Percentiles rank a stretch among this genome's conserved stretches.
Evolutionary conservation across 2,797 vertebrate genomes (phyloP).

Genomic region (Chrysocyon brachyurus): DNA sequence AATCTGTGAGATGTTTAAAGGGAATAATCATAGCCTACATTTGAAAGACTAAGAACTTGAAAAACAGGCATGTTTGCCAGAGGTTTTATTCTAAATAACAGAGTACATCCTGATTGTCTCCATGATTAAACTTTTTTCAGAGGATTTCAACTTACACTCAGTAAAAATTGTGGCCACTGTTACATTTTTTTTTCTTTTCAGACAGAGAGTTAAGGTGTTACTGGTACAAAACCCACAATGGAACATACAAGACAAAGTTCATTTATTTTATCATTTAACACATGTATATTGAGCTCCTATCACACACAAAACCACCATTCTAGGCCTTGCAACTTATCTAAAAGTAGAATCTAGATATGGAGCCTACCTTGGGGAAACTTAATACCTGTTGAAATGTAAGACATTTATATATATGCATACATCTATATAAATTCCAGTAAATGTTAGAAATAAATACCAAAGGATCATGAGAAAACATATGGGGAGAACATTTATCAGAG

Average conservation of each 20-base stretch:
- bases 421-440: not conserved
- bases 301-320: not conserved
- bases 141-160: not conserved
- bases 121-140: conserved; percentile 25
- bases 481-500: not conserved
- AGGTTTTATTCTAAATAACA: conserved; percentile 42
- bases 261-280: conserved; percentile 36
- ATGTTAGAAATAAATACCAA: not conserved
- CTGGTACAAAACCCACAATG: not conserved
- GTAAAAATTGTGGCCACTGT: not conserved
- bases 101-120: conserved; percentile 38
- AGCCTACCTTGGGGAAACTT: not conserved
- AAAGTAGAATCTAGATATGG: not conserved
- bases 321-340: not conserved
- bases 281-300: not conserved
- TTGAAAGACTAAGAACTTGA: conserved; percentile 68
- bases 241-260: not conserved
- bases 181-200: conserved; percentile 41
- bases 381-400: not conserved
- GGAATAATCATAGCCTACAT: conserved; percentile 49
- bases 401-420: not conserved
- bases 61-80: conserved; percentile 66
- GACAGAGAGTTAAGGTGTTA: not conserved
- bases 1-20: conserved; percentile 48
- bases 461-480: not conserved